Base-by-base conservation (phyloP, 2,113 vertebrate species). In the Melospiza georgiana region DNA sequence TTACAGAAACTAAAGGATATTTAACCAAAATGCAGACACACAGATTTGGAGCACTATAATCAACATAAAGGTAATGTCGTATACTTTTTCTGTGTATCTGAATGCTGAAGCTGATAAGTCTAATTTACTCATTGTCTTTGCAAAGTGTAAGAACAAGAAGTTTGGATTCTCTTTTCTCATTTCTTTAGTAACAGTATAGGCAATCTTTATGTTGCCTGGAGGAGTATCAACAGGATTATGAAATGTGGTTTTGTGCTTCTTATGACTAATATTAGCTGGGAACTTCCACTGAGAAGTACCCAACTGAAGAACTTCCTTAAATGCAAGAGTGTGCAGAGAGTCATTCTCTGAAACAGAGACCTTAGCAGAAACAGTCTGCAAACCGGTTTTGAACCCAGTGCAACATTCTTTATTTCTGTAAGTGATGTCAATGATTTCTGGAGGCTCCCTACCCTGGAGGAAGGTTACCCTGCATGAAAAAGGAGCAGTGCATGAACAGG, bases 251-350 rank as follows among this genome's bases (percentile, higher is more conserved):
- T 83, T 84, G 78, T 77, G 71, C 27, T 67, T 89, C 82, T 95
- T 96, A 87, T 97, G 95, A 91, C 91, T 95, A 96, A 90, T 90
- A 95, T 90, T 95, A 97, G 89, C 82, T 97, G 98, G 98, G 98
- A 98, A 98, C 94, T 98, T 98, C 98, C 98, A 98, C 97, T 87
- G 97, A 97, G 96, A 98, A 98, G 97, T 98, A 98, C 97, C 97
- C 97, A 61, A 44, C 68, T 95, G 91, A 91, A 96, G 90, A 96
- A 98, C 98, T 98, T 98, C 98, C 98, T 98, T 97, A 96, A 98
- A 96, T 94, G 97, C 93, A 95, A 43, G 78, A 84, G 81, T 54
- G 63, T 94, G 91, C 93, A 97, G 87, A 67, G 96, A 95, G 91
- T 91, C 69, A 3, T 95, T 67, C 49, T 81, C 51, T 95, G 90